A percentile compares a stretch with the other conserved stretches of the same genome.
Evolutionary conservation across 2,797 vertebrate genomes (phyloP).

Genomic region (Ctenochaetus hawaiiensis): DNA sequence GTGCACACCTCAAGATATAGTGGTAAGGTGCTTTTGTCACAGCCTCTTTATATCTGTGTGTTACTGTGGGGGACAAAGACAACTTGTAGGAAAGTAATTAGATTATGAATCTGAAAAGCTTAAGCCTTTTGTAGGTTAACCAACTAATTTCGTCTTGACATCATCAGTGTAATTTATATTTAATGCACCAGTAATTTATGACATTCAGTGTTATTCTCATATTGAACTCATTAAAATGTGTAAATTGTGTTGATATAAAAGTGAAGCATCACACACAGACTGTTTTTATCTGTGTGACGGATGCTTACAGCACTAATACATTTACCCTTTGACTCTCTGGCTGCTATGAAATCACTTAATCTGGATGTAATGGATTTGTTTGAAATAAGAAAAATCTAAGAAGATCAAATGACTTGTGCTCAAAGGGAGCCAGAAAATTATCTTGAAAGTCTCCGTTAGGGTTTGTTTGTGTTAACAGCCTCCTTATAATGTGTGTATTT

Average conservation of each 20-base stretch:
- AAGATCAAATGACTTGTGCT: background rate
- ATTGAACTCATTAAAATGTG: background rate
- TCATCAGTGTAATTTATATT: conserved; percentile 1
- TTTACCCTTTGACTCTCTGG: background rate
- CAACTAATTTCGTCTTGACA: too few species aligned
- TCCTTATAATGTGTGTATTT: background rate
- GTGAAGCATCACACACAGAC: background rate
- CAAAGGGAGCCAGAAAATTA: background rate
- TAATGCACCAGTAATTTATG: background rate
- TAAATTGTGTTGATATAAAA: background rate
- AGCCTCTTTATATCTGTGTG: background rate
- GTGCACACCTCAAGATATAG: background rate
- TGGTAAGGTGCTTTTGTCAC: background rate
- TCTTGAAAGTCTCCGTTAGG: background rate
- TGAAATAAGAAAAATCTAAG: background rate
- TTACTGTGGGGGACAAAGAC: background rate
- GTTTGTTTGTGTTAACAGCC: background rate
- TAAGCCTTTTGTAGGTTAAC: too few species aligned
- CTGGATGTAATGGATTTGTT: conserved; percentile 1
- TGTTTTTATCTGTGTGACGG: rapidly evolving
- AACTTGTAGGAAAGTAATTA: background rate
- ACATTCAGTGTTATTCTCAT: background rate
- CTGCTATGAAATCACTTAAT: conserved; percentile 11
- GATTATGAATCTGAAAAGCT: too few species aligned
- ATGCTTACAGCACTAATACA: background rate